Percentiles rank a stretch among this genome's conserved stretches.
phyloP scores from a whole-genome alignment of 2,797 vertebrate genomes.

The Podarcis lilfordi region DNA sequence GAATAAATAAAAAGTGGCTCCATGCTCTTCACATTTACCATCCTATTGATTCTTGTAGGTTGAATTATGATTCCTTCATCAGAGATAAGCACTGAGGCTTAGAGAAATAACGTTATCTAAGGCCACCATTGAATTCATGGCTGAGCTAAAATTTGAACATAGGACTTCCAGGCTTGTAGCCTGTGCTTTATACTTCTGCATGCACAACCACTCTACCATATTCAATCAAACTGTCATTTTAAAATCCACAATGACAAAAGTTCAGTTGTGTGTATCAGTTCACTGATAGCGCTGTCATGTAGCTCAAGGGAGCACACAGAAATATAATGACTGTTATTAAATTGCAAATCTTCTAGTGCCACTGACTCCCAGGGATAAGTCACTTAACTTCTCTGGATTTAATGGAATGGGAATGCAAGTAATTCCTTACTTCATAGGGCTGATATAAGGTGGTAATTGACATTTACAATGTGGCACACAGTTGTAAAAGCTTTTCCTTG shows the following conservation, averaged over 20 bases:
- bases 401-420: not conserved
- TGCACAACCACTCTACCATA: not conserved
- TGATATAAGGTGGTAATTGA: not conserved
- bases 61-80: not conserved
- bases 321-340: not conserved
- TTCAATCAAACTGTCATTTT: conserved; percentile 16
- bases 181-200: not conserved
- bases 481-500: conserved; percentile 6
- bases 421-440: not conserved
- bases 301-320: not conserved
- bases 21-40: not conserved
- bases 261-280: not conserved
- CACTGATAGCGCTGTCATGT: not conserved
- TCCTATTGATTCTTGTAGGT: not conserved
- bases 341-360: not conserved
- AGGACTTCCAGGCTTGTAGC: not conserved
- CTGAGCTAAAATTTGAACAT: not conserved
- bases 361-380: not conserved
- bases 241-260: conserved; percentile 14
- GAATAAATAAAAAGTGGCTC: not conserved
- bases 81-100: not conserved
- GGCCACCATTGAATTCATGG: not conserved
- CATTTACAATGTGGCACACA: not conserved
- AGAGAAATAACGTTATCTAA: not conserved
- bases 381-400: conserved; percentile 7